Conservation (phyloP, 2,888 invertebrate genomes). For the Dorcus parallelipipedus region DNA sequence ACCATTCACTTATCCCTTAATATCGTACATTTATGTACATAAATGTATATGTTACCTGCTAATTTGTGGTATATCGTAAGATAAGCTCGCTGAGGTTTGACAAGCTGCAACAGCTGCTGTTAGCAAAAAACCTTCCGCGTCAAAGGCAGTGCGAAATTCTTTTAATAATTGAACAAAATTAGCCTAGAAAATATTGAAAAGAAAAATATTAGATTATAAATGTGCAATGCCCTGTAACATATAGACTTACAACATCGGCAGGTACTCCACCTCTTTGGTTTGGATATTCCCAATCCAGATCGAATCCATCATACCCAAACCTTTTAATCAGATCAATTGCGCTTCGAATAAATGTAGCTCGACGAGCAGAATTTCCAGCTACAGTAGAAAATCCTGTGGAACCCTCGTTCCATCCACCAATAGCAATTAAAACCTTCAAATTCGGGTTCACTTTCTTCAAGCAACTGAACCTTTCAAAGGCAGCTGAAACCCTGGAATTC, state of each 20-base stretch:
- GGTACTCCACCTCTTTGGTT: constrained; percentile 50
- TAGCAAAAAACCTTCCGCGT: constrained; percentile 52
- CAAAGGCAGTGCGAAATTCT: constrained; percentile 55
- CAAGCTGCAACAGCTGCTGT: constrained; percentile 57
- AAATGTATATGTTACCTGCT: constrained; percentile 35
- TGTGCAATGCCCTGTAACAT: too few relatives aligned
- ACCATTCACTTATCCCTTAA: too few relatives aligned
- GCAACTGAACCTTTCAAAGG: too few relatives aligned
- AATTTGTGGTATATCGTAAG: constrained; percentile 59
- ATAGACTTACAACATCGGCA: constrained; percentile 31
- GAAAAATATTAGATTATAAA: not conserved
- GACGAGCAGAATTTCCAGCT: constrained; percentile 45
- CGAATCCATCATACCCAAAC: constrained; percentile 66
- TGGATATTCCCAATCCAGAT: constrained; percentile 72
- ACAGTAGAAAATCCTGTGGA: constrained; percentile 45
- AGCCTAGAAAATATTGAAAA: not conserved
- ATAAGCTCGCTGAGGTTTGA: constrained; percentile 28
- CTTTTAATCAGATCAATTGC: constrained; percentile 53
- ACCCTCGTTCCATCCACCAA: constrained; percentile 67
- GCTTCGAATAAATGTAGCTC: constrained; percentile 57
- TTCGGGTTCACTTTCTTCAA: not conserved
- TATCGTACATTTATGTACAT: too few relatives aligned
- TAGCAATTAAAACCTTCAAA: constrained; percentile 41
- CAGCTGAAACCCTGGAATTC: too few relatives aligned
- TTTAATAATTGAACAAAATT: constrained; percentile 51